phyloP scores from a whole-genome alignment of 2,888 invertebrate genomes.

The Caenorhabditis becei region DNA sequence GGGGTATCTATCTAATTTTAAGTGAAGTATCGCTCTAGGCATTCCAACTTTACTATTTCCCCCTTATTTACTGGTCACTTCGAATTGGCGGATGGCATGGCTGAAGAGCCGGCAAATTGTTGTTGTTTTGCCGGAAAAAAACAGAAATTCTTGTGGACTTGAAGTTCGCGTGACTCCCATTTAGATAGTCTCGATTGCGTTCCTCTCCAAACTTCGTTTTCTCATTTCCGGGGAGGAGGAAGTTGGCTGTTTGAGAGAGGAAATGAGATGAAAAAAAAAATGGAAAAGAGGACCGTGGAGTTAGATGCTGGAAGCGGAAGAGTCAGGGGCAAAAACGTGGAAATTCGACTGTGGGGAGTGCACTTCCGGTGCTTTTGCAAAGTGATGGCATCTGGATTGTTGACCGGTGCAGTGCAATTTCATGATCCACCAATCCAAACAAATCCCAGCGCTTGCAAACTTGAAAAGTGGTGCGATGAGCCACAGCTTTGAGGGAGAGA shows the following conservation, averaged over 20 bases:
- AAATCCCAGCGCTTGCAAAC: slow-evolving; percentile 33
- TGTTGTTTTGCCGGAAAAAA: slow-evolving; percentile 1
- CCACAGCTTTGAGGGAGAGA: slow-evolving; percentile 23
- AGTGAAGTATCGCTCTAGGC: background rate
- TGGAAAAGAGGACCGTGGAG: background rate
- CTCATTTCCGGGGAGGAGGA: background rate
- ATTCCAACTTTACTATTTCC: background rate
- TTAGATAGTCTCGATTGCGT: no score
- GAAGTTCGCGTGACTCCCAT: no score
- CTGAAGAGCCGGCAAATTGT: background rate
- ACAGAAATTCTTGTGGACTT: background rate
- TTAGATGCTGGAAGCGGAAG: background rate
- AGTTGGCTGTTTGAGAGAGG: background rate
- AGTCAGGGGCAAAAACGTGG: slow-evolving; percentile 4
- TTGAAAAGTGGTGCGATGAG: slow-evolving; percentile 23
- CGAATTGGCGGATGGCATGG: background rate
- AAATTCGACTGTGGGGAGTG: background rate
- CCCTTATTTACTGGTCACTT: slow-evolving; percentile 10
- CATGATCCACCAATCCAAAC: slow-evolving; percentile 33
- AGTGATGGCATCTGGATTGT: slow-evolving; percentile 17
- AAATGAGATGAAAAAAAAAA: slow-evolving; percentile 13
- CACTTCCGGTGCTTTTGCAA: slow-evolving; percentile 43
- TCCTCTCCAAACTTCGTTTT: background rate
- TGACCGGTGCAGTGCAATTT: slow-evolving; percentile 16
- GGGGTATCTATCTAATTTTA: background rate